Base-by-base conservation (phyloP, 1,140 invertebrate species). In the Araneus ventricosus region DNA sequence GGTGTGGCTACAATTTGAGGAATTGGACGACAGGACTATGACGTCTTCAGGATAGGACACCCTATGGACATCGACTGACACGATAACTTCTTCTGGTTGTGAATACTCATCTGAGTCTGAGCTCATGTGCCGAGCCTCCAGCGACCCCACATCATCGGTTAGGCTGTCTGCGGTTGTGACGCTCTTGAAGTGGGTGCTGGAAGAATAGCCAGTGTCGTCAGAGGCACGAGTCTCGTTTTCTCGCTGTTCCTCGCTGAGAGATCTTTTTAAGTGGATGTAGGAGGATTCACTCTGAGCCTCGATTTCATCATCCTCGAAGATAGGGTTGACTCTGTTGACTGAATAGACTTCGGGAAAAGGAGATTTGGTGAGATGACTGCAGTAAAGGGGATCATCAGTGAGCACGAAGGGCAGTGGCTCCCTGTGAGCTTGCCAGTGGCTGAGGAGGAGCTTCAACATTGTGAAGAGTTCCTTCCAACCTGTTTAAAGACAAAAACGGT, bases 361-460 rank as follows among this genome's bases (percentile, higher is more conserved):
- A 1, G 93, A 93, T 52, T 88, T 88, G 45, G 93, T 93, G n/a
- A 93, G 45, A 20, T 93, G 87, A 34, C 84, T 86, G 39, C 88
- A 93, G 88, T 93, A 93, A 22, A 93, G 61, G 10, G 93, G 93
- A 24, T 93, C 93, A 34, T 93, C 93, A 90, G 93, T 93, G 61
- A 93, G 93, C 2, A 93, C 88, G 61, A 90, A 93, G 20, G 88
- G 63, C 1, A 88, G 39, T 6, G 87, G 87, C 45, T 93, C 88
- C 37, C 88, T 30, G 82, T 93, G 93, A 1, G 80, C 59, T 37
- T 93, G 93, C 93, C 93, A 93, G 24, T 93, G 93, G 30, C 85
- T 75, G 30, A 93, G 93, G 24, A 93, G 88, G 17, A 90, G 85
- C n/a, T 93, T 93, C 80, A 93, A 24, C 93, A 93, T 93, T 8